phyloP scores from a whole-genome alignment of 2,113 vertebrate genomes.

The Cygnus atratus region DNA sequence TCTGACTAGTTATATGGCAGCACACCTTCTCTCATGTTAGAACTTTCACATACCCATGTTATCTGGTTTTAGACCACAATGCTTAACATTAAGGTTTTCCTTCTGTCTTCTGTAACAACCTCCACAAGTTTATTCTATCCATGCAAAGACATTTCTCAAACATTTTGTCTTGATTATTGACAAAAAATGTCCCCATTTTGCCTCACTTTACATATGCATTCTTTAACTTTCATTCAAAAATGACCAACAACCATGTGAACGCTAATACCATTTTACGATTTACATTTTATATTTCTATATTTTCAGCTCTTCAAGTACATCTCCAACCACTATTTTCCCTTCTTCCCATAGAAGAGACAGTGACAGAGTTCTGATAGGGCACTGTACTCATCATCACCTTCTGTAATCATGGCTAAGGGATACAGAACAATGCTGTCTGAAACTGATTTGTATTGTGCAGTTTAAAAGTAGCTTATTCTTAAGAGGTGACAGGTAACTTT shows the following conservation, averaged over 20 bases:
- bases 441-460: neutral
- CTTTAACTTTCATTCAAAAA: neutral
- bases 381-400: neutral
- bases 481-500: neutral
- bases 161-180: neutral
- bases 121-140: neutral
- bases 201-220: neutral
- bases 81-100: neutral
- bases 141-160: neutral
- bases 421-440: neutral
- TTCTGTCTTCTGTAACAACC: neutral
- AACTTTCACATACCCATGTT: neutral
- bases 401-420: neutral
- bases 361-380: neutral
- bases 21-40: neutral
- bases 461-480: neutral
- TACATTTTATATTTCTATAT: neutral
- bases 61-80: neutral
- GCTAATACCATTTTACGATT: neutral
- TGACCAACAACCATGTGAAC: neutral
- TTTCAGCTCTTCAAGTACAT: neutral
- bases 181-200: neutral
- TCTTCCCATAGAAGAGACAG: neutral
- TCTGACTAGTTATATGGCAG: neutral
- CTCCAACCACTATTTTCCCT: neutral